phyloP scores from a whole-genome alignment of 2,888 invertebrate genomes.

The Heliconius erato region DNA sequence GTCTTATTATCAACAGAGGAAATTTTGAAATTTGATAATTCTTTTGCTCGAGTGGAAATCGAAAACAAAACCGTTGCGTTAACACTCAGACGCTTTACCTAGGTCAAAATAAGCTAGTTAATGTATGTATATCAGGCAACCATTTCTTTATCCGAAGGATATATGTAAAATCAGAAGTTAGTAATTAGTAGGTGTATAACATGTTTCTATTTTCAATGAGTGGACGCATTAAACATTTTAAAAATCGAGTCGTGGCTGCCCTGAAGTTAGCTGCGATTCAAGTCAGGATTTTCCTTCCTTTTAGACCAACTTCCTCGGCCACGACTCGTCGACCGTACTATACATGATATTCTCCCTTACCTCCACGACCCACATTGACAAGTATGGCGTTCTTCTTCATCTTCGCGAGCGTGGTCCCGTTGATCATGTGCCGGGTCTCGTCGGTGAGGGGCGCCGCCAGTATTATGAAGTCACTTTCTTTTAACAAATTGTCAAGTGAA shows the following conservation, averaged over 20 bases:
- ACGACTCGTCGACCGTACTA: not conserved
- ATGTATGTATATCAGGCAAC: no score
- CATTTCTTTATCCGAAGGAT: not conserved
- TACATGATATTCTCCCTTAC: conserved; percentile 62
- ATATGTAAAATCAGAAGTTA: not conserved
- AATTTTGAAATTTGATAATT: no score
- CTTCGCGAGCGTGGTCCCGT: conserved; percentile 89
- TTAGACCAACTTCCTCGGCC: not conserved
- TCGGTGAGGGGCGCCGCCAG: conserved; percentile 91
- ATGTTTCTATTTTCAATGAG: not conserved
- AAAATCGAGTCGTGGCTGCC: accelerated
- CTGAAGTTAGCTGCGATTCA: no score
- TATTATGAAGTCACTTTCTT: conserved; percentile 94
- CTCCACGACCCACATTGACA: conserved; percentile 95
- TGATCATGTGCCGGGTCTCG: conserved; percentile 92
- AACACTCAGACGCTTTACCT: no score
- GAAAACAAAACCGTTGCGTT: no score
- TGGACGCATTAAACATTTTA: no score
- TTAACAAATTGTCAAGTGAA: conserved; percentile 89
- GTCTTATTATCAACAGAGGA: no score
- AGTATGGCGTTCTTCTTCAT: conserved; percentile 96
- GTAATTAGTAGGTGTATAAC: not conserved
- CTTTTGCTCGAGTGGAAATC: no score
- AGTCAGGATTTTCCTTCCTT: no score
- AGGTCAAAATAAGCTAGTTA: no score